phyloP scores from a whole-genome alignment of 2,888 invertebrate genomes.

The Pachliopta kotzebuea region DNA sequence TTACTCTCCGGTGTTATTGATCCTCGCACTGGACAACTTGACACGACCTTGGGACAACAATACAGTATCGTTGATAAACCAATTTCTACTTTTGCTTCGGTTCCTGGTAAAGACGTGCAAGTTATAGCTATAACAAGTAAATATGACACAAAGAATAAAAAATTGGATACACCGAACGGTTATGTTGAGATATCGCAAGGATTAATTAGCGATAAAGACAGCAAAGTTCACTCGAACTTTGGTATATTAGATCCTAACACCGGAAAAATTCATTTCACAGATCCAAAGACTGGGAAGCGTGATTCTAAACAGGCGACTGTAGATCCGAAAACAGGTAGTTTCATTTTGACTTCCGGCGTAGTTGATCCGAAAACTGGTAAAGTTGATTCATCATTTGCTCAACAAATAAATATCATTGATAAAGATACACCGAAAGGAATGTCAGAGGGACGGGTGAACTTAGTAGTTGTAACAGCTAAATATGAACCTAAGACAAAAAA shows the following conservation, averaged over 20 bases:
- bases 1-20: constrained; percentile 78
- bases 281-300: constrained; percentile 81
- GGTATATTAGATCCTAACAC: constrained; percentile 82
- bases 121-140: constrained; percentile 81
- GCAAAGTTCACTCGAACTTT: constrained; percentile 84
- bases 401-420: constrained; percentile 71
- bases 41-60: constrained; percentile 79
- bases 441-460: constrained; percentile 70
- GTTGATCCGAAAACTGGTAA: constrained; percentile 83
- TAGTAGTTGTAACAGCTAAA: constrained; percentile 79
- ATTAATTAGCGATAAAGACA: constrained; percentile 85
- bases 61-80: constrained; percentile 82
- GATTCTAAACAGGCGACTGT: constrained; percentile 81
- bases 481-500: constrained; percentile 80
- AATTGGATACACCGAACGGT: constrained; percentile 80
- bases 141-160: constrained; percentile 81
- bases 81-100: constrained; percentile 64
- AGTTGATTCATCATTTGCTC: constrained; percentile 83
- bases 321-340: constrained; percentile 79
- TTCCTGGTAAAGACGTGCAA: constrained; percentile 75
- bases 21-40: constrained; percentile 80
- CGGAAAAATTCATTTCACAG: constrained; percentile 79
- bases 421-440: constrained; percentile 69
- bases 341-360: constrained; percentile 80
- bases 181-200: constrained; percentile 74